Conservation (phyloP, 2,113 vertebrate genomes). For the Anarrhichthys ocellatus region DNA sequence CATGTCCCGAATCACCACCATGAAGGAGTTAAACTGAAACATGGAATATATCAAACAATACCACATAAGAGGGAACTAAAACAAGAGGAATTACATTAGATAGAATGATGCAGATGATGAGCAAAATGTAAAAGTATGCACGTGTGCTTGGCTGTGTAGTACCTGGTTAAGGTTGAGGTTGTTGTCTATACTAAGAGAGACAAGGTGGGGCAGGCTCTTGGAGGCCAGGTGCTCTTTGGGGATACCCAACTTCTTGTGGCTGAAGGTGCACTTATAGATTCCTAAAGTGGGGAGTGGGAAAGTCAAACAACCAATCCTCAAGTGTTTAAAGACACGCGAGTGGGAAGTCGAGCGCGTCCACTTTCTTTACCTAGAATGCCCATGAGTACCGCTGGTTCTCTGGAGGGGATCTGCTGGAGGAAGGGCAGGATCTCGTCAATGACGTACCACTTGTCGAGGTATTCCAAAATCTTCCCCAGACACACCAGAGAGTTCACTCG, state of each 20-base stretch:
- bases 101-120: too few species aligned
- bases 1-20: slow-evolving; percentile 97
- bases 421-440: slow-evolving; percentile 98
- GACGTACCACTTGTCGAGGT: slow-evolving; percentile 98
- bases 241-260: slow-evolving; percentile 97
- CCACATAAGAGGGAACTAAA: neutral
- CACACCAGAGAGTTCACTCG: slow-evolving; percentile 98
- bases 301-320: neutral
- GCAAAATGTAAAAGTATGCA: neutral
- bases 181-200: slow-evolving; percentile 97
- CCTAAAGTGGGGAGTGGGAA: slow-evolving; percentile 77
- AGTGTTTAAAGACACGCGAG: neutral
- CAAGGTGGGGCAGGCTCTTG: slow-evolving; percentile 94
- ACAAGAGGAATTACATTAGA: neutral
- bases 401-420: slow-evolving; percentile 97
- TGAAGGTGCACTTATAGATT: slow-evolving; percentile 99
- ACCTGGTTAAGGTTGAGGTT: slow-evolving; percentile 99
- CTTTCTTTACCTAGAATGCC: slow-evolving; percentile 92
- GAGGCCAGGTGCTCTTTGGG: slow-evolving; percentile 97
- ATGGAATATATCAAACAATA: neutral
- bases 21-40: slow-evolving; percentile 97
- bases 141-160: neutral
- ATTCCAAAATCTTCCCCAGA: slow-evolving; percentile 97
- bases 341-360: neutral
- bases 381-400: slow-evolving; percentile 98